Conservation (phyloP, 2,797 vertebrate genomes). For the Melanotaenia pygmaea region DNA sequence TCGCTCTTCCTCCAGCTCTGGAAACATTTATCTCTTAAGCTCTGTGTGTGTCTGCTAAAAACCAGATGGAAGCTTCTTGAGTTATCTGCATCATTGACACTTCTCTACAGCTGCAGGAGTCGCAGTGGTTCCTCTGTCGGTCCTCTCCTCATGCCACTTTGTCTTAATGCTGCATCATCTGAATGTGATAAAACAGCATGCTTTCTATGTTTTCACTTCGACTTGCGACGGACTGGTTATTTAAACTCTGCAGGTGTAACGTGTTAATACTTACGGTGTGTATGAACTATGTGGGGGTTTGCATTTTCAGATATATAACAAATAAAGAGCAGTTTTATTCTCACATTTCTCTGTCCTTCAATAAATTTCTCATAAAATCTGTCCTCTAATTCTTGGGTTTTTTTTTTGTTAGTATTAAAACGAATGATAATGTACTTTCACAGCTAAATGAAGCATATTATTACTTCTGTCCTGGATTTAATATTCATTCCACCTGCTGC, state of each 20-base stretch:
- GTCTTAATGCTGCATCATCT: slow-evolving; percentile 57
- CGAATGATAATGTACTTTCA: neutral
- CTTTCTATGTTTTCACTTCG: neutral
- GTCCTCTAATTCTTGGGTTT: neutral
- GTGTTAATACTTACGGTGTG: too few species aligned
- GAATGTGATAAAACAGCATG: slow-evolving; percentile 44
- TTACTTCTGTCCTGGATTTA: neutral
- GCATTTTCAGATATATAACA: neutral
- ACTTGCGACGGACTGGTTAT: neutral
- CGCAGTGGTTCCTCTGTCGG: neutral
- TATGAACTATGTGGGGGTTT: neutral
- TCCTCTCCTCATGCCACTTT: slow-evolving; percentile 30
- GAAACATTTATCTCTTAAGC: neutral
- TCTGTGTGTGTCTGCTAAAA: neutral
- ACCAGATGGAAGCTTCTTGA: neutral
- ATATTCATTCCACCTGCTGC: slow-evolving; percentile 20
- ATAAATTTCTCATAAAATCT: neutral
- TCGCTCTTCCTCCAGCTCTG: neutral
- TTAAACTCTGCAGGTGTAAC: neutral
- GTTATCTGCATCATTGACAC: neutral
- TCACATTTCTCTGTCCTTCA: neutral
- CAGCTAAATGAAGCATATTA: too few species aligned
- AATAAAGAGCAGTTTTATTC: neutral
- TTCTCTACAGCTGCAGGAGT: neutral
- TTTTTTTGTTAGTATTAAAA: neutral